Conservation (phyloP, 2,113 vertebrate genomes). For the Oryzias curvinotus region DNA sequence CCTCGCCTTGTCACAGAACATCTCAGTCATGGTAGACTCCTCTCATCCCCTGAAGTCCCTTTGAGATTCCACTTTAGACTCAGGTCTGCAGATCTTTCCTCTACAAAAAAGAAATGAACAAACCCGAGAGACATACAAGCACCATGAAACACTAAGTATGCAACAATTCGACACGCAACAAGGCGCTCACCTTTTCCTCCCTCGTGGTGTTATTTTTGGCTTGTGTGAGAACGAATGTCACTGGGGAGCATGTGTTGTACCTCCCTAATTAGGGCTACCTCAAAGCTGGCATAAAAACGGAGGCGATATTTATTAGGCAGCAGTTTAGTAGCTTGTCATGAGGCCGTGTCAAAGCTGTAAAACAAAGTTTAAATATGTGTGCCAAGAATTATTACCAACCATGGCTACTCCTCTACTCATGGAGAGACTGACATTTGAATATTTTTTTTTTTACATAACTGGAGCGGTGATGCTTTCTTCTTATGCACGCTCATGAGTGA, state of each 20-base stretch:
- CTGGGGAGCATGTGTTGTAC: constrained; percentile 56
- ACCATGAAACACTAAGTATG: constrained; percentile 35
- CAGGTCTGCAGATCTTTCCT: constrained; percentile 24
- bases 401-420: constrained; percentile 34
- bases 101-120: constrained; percentile 64
- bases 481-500: constrained; percentile 48
- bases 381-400: constrained; percentile 45
- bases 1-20: too few species aligned
- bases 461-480: constrained; percentile 40
- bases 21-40: too few species aligned
- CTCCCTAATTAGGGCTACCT: constrained; percentile 77
- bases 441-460: constrained; percentile 49
- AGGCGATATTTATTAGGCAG: constrained; percentile 75
- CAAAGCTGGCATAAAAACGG: constrained; percentile 66
- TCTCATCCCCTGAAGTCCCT: constrained; percentile 9
- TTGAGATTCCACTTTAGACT: constrained; percentile 56
- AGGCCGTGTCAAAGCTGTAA: constrained; percentile 56
- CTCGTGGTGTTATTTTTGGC: constrained; percentile 76
- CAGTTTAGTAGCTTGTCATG: constrained; percentile 70
- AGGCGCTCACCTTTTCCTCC: constrained; percentile 49
- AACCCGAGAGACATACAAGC: constrained; percentile 50
- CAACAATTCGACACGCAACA: constrained; percentile 41
- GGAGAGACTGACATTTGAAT: constrained; percentile 43
- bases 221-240: constrained; percentile 68
- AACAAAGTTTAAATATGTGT: constrained; percentile 60